phyloP scores from a whole-genome alignment of 2,888 invertebrate genomes.

The Trisateles emortualis region DNA sequence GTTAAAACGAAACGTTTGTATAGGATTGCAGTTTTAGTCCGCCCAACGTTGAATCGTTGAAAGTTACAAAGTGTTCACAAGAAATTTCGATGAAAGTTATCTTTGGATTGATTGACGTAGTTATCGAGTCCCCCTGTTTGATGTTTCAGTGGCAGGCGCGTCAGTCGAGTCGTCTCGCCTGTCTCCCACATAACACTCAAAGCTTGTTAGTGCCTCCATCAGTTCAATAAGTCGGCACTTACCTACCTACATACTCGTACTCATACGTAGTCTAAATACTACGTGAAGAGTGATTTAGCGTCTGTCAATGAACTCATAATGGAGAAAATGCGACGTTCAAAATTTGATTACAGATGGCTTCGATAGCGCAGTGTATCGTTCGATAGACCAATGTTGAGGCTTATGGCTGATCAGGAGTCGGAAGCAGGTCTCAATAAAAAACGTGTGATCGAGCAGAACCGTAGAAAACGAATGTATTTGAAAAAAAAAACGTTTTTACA shows the following conservation, averaged over 20 bases:
- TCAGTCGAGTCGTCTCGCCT: constrained; percentile 1
- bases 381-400: too few relatives aligned
- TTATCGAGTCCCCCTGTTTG: constrained; percentile 3
- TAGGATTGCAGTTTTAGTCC: not conserved
- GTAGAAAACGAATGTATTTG: too few relatives aligned
- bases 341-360: too few relatives aligned
- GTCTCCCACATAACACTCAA: constrained; percentile 1
- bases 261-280: too few relatives aligned
- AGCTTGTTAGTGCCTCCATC: not conserved
- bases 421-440: too few relatives aligned
- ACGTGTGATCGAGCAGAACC: too few relatives aligned
- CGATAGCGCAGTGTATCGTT: too few relatives aligned
- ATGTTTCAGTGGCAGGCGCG: constrained; percentile 1
- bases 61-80: not conserved
- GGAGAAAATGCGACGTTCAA: too few relatives aligned
- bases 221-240: not conserved
- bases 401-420: too few relatives aligned
- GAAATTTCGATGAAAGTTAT: not conserved
- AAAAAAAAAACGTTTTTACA: too few relatives aligned
- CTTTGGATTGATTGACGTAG: not conserved
- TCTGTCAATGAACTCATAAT: too few relatives aligned
- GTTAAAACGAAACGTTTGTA: too few relatives aligned
- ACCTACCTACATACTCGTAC: not conserved
- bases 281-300: not conserved
- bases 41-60: not conserved